Percentiles rank a stretch among this genome's conserved stretches.
Evolutionary conservation across 2,113 vertebrate species (phyloP).

Genomic region (Morphnarchus princeps): DNA sequence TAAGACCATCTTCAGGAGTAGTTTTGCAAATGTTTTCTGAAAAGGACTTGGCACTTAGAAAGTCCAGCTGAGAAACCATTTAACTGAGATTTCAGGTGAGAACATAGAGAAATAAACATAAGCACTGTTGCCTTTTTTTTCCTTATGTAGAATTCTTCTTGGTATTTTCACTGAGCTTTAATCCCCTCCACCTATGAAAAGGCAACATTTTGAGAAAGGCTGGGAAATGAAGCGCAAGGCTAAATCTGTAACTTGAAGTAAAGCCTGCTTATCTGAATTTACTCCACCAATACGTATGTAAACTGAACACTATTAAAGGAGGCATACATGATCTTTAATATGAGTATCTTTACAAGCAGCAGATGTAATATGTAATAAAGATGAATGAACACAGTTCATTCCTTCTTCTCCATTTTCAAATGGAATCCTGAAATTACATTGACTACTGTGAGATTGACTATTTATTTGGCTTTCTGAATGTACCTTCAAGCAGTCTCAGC

Average conservation of each 20-base stretch:
- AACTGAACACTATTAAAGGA: not conserved
- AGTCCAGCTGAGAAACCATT: not conserved
- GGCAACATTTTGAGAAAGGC: not conserved
- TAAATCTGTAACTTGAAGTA: not conserved
- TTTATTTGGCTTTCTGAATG: not conserved
- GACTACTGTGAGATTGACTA: not conserved
- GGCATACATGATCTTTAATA: not conserved
- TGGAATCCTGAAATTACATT: not conserved
- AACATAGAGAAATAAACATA: not conserved
- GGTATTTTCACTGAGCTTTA: not conserved
- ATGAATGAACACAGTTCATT: not conserved
- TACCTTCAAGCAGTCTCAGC: not conserved
- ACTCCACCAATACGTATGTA: not conserved
- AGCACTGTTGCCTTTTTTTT: not conserved
- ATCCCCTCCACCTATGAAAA: not conserved
- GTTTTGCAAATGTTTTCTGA: conserved; percentile 30
- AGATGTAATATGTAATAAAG: not conserved
- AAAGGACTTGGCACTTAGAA: conserved; percentile 11
- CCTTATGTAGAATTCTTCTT: not conserved
- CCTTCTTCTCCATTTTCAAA: not conserved
- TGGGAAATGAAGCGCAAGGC: not conserved
- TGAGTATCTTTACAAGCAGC: not conserved
- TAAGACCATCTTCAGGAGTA: conserved; percentile 25
- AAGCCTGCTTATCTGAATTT: not conserved
- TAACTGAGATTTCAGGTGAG: not conserved